Evolutionary conservation across 2,888 invertebrate species (phyloP), one percentile per base, ranked within the genome.

Genomic region (Pheosia gnoma): DNA sequence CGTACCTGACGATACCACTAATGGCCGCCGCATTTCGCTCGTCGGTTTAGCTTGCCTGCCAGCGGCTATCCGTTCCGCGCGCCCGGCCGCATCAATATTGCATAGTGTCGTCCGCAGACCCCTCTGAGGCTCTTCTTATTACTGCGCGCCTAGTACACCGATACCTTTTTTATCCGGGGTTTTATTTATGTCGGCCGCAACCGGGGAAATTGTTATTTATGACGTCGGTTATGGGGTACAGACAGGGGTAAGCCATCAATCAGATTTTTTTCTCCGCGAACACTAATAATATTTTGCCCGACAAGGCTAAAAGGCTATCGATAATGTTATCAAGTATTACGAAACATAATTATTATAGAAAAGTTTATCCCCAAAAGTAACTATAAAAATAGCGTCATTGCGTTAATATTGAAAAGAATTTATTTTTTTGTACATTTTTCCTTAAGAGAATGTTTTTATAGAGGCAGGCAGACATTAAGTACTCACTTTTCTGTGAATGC

Each of bases 51-150:
- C 58, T 56, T 51, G 60, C 65, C 54, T 51, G 60, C 65, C 60
- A 70, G 62, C 57, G 66, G 62, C 64, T 25, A 57, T 67, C 61
- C 67, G 66, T 65, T 64, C 65, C 61, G 64, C 63, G 56, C 51
- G 53, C 62, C 54, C 57, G 55, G 65, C 66, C 74, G 71, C 79
- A 82, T 85, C 80, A 81, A 83, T 82, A 81, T 83, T 83, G 82
- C 79, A 83, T 66, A 64, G 74, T 72, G 75, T 80, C 73, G 66
- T 62, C 62, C 69, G 65, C 77, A 72, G 71, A 63, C 70, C 61
- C 68, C 64, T 62, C 73, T 62, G 66, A 71, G 25, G 66, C 77
- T 75, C 71, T 72, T 77, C 71, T 72, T 75, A 77, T 78, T 83
- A 72, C 76, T 84, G 76, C 59, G 65, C 68, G 65, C 81, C 79